Base-by-base conservation (phyloP, 1,140 invertebrate species). In the Neoseiulus cucumeris region DNA sequence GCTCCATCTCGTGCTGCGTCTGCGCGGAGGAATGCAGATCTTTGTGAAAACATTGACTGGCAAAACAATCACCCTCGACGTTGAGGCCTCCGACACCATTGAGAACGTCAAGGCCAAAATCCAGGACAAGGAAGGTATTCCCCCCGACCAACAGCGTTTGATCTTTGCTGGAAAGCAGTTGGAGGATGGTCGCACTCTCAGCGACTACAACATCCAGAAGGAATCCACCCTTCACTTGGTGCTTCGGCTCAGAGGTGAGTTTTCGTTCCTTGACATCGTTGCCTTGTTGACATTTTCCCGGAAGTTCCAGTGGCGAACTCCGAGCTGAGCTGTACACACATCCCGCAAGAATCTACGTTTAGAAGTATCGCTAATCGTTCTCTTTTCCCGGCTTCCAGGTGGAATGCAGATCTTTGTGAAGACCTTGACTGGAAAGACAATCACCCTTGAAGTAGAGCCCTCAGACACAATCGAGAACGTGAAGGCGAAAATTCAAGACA, bases 101-200 rank as follows among this genome's bases (percentile, higher is more conserved):
- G 88, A 92, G 78, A 91, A 92, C 85, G 89, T 93, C 1, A 93
- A 93, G 75, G 85, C 87, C 20, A 91, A 92, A 75, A 91, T 93
- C 74, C 88, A 92, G 76, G 80, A 80, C 69, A 81, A 80, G 70
- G 80, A 82, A 73, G 77, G 77, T 71, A 76, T 73, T 68, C 78
- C 78, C 64, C 75, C 76, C 68, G 78, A 80, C 67, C 78, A 81
- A 65, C 76, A 80, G 66, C 71, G 80, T 64, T 69, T 81, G 64
- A 80, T 81, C 69, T 81, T 80, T 72, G 78, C 79, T 70, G 80
- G 80, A 47, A 79, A 77, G 68, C 77, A 77, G 69, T 68, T 80
- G 7, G 78, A 80, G 74, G 79, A 80, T 74, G 78, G 79, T 2
- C 70, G 78, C 0, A 80, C 80, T 0, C 77, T 80, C 0, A 76